Evolutionary conservation across 2,113 vertebrate genomes (phyloP).

Genomic region (Stigmatopora argus): DNA sequence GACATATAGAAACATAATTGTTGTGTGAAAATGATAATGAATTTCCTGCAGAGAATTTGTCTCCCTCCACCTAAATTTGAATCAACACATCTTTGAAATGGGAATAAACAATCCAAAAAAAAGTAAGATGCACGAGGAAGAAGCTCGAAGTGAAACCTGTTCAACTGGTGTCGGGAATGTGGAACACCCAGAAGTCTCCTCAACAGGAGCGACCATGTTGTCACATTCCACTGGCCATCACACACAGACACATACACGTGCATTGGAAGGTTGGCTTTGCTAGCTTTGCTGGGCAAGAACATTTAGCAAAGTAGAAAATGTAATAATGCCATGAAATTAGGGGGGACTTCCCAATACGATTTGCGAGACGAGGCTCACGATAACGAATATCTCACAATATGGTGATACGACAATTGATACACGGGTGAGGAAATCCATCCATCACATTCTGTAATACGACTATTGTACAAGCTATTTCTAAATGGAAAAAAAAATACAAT

Average conservation of each 20-base stretch:
- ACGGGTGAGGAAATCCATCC: too few relatives aligned
- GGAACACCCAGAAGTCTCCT: slow-evolving; percentile 28
- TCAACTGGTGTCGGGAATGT: slow-evolving; percentile 45
- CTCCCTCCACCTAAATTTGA: slow-evolving; percentile 16
- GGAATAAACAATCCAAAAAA: background rate
- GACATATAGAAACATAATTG: background rate
- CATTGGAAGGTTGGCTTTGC: background rate
- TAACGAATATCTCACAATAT: too few relatives aligned
- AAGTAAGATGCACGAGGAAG: slow-evolving; percentile 24
- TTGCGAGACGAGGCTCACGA: too few relatives aligned
- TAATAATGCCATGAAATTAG: too few relatives aligned
- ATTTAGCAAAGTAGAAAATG: too few relatives aligned
- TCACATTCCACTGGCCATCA: slow-evolving; percentile 36
- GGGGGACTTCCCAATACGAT: too few relatives aligned
- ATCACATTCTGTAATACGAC: too few relatives aligned
- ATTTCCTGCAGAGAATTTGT: background rate
- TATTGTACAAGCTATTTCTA: too few relatives aligned
- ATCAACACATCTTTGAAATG: background rate
- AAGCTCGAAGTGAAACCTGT: slow-evolving; percentile 48
- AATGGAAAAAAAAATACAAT: too few relatives aligned
- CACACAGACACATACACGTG: slow-evolving; percentile 7
- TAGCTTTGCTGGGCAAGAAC: too few relatives aligned
- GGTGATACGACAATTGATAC: too few relatives aligned
- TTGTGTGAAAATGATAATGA: background rate
- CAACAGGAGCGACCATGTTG: slow-evolving; percentile 24